Evolutionary conservation across 1,140 invertebrate genomes (phyloP).

Genomic region (Drosophila funebris): DNA sequence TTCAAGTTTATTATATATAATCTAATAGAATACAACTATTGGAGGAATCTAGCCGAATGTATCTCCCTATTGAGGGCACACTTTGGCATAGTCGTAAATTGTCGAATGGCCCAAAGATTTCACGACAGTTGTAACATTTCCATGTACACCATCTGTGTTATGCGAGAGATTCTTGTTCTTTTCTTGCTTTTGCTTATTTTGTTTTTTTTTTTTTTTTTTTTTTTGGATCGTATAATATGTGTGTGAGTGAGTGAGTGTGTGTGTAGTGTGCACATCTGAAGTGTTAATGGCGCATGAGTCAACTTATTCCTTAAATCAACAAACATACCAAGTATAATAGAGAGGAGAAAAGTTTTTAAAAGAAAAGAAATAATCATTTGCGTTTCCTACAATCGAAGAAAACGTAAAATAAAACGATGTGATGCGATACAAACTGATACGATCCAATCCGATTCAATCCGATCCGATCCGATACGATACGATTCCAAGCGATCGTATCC

Average conservation of each 20-base stretch:
- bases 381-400: conserved; percentile 43
- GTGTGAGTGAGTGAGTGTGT: conserved; percentile 12
- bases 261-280: conserved; percentile 57
- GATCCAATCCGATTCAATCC: neutral
- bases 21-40: neutral
- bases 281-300: conserved; percentile 77
- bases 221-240: conserved; percentile 38
- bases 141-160: conserved; percentile 42
- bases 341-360: conserved; percentile 7
- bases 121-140: conserved; percentile 50
- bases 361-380: conserved; percentile 63
- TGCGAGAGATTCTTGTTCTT: conserved; percentile 1
- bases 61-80: neutral
- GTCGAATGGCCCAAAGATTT: conserved; percentile 12
- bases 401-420: conserved; percentile 17
- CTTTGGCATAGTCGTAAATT: conserved; percentile 15
- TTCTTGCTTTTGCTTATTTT: neutral
- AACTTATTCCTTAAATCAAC: conserved; percentile 77
- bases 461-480: conserved; percentile 4
- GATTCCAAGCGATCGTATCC: neutral
- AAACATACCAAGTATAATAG: conserved; percentile 50
- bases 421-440: conserved; percentile 27
- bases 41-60: neutral
- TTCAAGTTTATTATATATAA: neutral
- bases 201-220: neutral